Base-by-base conservation (phyloP, 1,140 invertebrate genomes). In the Camponotus floridanus region DNA sequence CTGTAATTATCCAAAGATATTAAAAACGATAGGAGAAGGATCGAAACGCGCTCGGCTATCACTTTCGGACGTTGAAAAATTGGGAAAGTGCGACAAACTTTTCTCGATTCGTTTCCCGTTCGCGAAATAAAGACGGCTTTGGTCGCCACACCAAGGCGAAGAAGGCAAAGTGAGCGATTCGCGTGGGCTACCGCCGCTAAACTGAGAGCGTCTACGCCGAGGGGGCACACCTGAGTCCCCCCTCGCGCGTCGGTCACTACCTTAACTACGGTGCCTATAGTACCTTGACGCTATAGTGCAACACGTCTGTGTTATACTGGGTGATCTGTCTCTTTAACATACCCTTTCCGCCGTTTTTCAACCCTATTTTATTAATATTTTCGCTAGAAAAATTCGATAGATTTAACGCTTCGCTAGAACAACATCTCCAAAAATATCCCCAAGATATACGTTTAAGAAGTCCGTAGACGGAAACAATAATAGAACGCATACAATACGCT, bases 111-210 rank as follows among this genome's bases (percentile, higher is more conserved):
- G 18, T 70, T 74, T 81, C 65, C 70, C 13, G 15, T 51, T 68
- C 55, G 45, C 67, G 39, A 79, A 86, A 80, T 79, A 87, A 86
- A 89, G 79, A 57, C 42, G 79, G 67, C 79, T 71, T 59, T 18
- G 51, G 57, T 74, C 78, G 67, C 62, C 85, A 68, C 84, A 62
- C 57, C 61, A 68, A 74, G 65, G 51, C 65, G 48, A 87, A 70
- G 57, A 89, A 81, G 64, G 64, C 51, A 7, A 65, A 70, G 26
- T 73, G 62, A 81, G 85, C 73, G 86, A 91, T 92, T 92, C 92
- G 92, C 91, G 91, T 92, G 92, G 91, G 90, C 88, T 88, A 91
- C 85, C 86, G 87, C 91, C 67, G 90, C 74, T 90, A 81, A 91
- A 92, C 91, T 92, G 90, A 92, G 62, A 86, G 83, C 81, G 87